Evolutionary conservation across 1,140 invertebrate species (phyloP), one percentile per base, ranked within the genome.

Genomic region (Drosophila serrata): DNA sequence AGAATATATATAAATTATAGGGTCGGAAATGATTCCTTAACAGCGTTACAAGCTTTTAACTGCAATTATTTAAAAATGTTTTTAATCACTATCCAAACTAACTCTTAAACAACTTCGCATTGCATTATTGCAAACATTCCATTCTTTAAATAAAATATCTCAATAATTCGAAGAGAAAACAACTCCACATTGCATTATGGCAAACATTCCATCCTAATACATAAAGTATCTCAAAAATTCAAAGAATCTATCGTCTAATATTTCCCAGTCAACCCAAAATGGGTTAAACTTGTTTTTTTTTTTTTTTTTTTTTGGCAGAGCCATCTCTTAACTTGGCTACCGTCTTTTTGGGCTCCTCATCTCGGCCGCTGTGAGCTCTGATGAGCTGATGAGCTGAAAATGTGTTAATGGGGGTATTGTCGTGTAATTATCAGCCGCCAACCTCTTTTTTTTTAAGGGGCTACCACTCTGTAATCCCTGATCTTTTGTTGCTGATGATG

Each of bases 341-440:
- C 62, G 51, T 46, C 45, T 40, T 40, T 55, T 51, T 55, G 35
- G 67, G 55, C 60, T 61, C 58, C 69, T 49, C 59, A 64, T 27
- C 55, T 43, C 24, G 7, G 51, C 64, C 19, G 85, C 80, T 82
- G 74, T 78, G 78, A 78, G 82, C 72, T 69, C 51, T 73, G 79
- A 80, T 80, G 85, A 69, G 61, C 51, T 73, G 79, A 80, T 81
- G 85, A 69, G 61, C 79, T 87, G 82, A 90, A 88, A 84, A 88
- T 88, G 84, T 88, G 84, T 88, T 88, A 88, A 88, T 88, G 84
- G 84, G 85, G 84, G 84, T 90, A 88, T 88, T 88, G 85, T 88
- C 85, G 84, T 88, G 81, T 88, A 88, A 88, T 88, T 88, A 88
- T 90, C 84, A 87, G 43, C 48, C 75, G 40, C 40, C 72, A 63